Evolutionary conservation across 2,888 invertebrate genomes (phyloP), one percentile per base, ranked within the genome.

Genomic region (Drosophila sordidapex): DNA sequence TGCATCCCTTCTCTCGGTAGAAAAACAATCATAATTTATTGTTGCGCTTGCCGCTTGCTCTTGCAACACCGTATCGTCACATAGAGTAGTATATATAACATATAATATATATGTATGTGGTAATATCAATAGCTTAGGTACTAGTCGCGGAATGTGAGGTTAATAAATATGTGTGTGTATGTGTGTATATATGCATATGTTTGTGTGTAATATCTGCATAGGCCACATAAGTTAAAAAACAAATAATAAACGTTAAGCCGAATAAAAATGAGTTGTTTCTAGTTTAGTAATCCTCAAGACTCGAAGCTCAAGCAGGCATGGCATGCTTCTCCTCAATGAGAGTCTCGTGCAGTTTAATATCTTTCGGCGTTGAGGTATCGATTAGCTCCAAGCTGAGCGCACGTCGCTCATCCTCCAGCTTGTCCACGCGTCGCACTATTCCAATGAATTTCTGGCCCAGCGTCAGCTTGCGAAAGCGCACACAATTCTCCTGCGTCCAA

Each of bases 1-100:
- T 97, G 79, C 97, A 98, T 94, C 97, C 97, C 1, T 98, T 98
- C 91, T 95, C 95, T 89, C 94, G 87, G 62, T 87, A 87, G 81
- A 76, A 67, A 76, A 67, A 69, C 64, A 60, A 73, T 82, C 68
- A 35, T 64, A 74, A 81, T 75, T 75, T 56, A 56, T 56, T 85
- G 82, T 87, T 83, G 87, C 82, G 84, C 68, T 77, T 75, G 54
- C 54, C 79, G 79, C 69, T 76, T 75, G 61, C 62, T 38, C 21
- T 10, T 73, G 74, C 66, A 81, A 83, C 67, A 62, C 38, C 58
- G 21, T 61, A 67, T 25, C 33, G 25, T 53, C 25, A 18, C 33
- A 38, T 35, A 27, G 27, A 31, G 0, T 27, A 29, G 13, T 10
- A 4, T 36, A 25, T 25, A 29, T n/a, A 38, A 25, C n/a, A 70